A percentile compares a stretch with the other conserved stretches of the same genome.
phyloP scores from a whole-genome alignment of 2,797 vertebrate species.

The Falco peregrinus region DNA sequence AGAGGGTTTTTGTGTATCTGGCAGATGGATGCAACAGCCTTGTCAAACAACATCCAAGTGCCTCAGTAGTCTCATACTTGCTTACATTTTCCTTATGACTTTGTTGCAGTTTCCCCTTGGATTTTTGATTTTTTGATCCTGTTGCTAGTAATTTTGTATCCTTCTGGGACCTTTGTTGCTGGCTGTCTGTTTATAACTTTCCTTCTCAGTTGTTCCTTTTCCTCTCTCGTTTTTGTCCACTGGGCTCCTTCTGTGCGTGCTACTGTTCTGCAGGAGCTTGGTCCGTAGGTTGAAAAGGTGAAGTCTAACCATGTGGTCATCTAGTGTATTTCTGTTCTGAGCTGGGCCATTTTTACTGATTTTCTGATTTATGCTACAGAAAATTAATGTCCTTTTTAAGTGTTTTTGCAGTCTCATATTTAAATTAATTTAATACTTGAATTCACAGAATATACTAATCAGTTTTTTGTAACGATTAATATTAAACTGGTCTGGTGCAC shows the following conservation, averaged over 20 bases:
- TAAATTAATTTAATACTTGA: neutral
- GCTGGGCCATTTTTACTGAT: neutral
- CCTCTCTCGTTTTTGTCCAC: neutral
- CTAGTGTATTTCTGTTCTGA: neutral
- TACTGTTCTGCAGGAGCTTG: neutral
- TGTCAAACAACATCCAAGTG: neutral
- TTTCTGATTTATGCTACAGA: neutral
- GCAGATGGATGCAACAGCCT: neutral
- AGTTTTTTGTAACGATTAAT: neutral
- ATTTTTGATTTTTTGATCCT: neutral
- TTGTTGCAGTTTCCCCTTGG: neutral
- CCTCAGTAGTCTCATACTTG: neutral
- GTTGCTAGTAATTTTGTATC: neutral
- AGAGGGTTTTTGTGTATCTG: neutral
- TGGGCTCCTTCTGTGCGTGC: rapidly evolving
- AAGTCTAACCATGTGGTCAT: neutral
- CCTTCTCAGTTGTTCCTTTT: neutral
- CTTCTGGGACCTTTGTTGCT: neutral
- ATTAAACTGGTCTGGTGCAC: neutral
- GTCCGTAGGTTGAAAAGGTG: neutral
- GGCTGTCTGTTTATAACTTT: neutral
- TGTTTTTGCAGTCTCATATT: neutral
- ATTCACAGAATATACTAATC: neutral
- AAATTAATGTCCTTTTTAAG: neutral
- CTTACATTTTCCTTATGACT: neutral